These are phyloP conservation scores for Peromyscus aztecus DNA, from an alignment of 2,797 vertebrate species.

Conservation along the genomic window DNA sequence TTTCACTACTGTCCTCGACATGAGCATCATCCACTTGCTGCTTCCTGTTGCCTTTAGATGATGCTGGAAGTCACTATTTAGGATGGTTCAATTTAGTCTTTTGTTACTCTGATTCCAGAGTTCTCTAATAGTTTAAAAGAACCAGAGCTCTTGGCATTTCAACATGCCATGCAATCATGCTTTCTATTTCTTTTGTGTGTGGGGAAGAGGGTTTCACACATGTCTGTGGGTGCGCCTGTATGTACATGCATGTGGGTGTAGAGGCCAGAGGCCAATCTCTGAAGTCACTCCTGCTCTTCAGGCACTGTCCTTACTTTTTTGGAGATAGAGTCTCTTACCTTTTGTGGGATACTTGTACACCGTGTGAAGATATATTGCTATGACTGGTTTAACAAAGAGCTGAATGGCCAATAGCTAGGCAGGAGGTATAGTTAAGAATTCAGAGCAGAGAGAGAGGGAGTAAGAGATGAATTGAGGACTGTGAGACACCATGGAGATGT, in stretches of 20 bases:
- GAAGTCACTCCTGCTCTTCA: background rate
- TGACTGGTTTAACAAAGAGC: background rate
- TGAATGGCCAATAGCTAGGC: background rate
- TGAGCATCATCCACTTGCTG: background rate
- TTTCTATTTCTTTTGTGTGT: background rate
- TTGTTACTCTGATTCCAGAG: constrained; percentile 63
- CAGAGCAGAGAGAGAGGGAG: too few relatives aligned
- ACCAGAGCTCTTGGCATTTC: constrained; percentile 31
- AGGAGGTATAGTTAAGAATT: background rate
- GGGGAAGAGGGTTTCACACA: too few relatives aligned
- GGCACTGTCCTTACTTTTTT: background rate
- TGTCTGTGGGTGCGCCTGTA: background rate
- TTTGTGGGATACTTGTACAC: background rate
- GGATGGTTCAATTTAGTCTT: constrained; percentile 55
- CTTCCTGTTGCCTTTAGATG: background rate
- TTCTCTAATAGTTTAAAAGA: constrained; percentile 53
- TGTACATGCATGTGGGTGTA: background rate
- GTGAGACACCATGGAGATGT: too few relatives aligned
- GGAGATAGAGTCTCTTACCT: background rate
- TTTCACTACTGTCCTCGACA: constrained; percentile 49
- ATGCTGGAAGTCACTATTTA: background rate
- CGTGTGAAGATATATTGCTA: background rate
- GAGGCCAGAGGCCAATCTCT: background rate
- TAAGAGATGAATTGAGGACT: background rate
- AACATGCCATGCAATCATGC: background rate